Conservation (phyloP, 2,888 invertebrate species). For the Cremastinae sp. region DNA sequence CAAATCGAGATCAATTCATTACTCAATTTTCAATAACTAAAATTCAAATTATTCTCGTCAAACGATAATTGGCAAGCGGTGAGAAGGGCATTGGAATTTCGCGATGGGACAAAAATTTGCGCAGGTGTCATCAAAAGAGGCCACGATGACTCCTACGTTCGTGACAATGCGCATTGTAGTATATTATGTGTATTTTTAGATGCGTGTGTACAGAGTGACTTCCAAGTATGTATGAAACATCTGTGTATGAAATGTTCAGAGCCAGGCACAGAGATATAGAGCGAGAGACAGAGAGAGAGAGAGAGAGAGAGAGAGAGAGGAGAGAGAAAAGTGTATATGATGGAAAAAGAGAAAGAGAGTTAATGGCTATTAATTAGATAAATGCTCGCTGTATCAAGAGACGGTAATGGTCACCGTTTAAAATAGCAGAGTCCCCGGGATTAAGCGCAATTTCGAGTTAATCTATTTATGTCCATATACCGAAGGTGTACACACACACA, state of each 20-base stretch:
- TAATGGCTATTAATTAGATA: constrained; percentile 79
- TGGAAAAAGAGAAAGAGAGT: constrained; percentile 57
- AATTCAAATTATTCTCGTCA: too few species aligned
- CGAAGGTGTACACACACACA: constrained; percentile 36
- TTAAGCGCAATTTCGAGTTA: constrained; percentile 61
- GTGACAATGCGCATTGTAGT: constrained; percentile 48
- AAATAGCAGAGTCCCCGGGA: constrained; percentile 71
- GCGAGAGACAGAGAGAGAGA: too few species aligned
- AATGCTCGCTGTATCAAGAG: constrained; percentile 74
- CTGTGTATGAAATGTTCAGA: not conserved
- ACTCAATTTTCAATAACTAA: not conserved
- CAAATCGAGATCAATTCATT: not conserved
- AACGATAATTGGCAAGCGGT: not conserved
- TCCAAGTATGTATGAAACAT: not conserved
- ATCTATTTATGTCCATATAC: constrained; percentile 61
- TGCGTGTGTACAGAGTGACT: not conserved
- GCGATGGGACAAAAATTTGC: constrained; percentile 45
- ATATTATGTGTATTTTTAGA: constrained; percentile 7
- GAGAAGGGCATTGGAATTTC: constrained; percentile 34
- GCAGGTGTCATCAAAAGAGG: constrained; percentile 63
- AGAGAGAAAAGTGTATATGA: too few species aligned
- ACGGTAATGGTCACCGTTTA: constrained; percentile 72
- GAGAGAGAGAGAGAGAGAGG: too few species aligned
- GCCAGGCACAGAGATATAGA: constrained; percentile 21
- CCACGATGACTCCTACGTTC: constrained; percentile 60